Base-by-base conservation (phyloP, 2,797 vertebrate species). In the Vireo griseus region DNA sequence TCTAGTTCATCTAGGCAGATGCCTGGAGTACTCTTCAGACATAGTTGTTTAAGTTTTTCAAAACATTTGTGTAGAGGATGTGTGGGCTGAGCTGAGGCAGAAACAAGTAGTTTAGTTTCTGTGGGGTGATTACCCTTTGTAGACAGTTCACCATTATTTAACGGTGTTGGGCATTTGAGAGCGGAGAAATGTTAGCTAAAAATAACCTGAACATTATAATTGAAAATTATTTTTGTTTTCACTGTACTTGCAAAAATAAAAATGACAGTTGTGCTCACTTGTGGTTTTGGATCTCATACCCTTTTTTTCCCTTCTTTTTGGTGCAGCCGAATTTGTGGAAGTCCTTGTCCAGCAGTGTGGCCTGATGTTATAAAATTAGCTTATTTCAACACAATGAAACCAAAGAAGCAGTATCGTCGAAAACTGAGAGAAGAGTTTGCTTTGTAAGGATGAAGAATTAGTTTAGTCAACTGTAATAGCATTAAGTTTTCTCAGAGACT, bases 371-470 rank as follows among this genome's bases (percentile, higher is more conserved):
- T 99, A 94, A 99, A 99, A 95, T 98, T 99, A 96, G 99, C 99
- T 29, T 99, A 99, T 98, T 99, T 99, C 98, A 99, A 99, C 98
- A 99, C 99, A 96, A 99, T 99, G 99, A 99, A 99, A 98, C 99
- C 99, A 99, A 99, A 99, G 99, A 99, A 99, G 97, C 99, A 99
- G 81, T 99, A 99, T 97, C 98, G 99, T 55, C 98, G 99, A 80
- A 98, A 99, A 77, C 97, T 99, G 96, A 98, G 99, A 94, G 99
- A 99, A 97, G 99, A 99, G 97, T 99, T 99, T 97, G 98, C 99
- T 97, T 99, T 99, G 99, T 99, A 98, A 99, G 99, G 92, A 97
- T 93, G 67, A 88, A 95, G 81, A 84, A 86, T 85, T 89, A 86
- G 59, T 86, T 96, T 95, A 86, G 76, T 81, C 68, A 92, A 78